Evolutionary conservation across 1,140 invertebrate genomes (phyloP), one percentile per base, ranked within the genome.

Genomic region (Tetragnatha versicolor): DNA sequence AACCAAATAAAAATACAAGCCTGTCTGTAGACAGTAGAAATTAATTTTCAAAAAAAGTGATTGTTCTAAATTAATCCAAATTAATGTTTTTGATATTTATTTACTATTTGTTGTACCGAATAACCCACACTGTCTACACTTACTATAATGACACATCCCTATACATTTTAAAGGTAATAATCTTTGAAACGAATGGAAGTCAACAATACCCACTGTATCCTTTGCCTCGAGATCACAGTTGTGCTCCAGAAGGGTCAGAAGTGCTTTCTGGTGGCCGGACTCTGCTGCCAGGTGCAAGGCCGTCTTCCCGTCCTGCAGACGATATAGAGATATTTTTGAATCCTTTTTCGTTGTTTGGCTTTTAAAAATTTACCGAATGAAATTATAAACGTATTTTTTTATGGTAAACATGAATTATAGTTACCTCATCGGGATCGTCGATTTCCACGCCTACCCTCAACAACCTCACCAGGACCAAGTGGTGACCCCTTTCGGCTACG

Each of bases 391-490:
- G 9, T 1, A 3, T 25, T 3, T 53, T 53, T 53, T 6, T 9
- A 3, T 53, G 7, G 27, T 17, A 42, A 42, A 10, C 17, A 10
- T 7, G 17, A 42, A 42, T 7, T 53, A 66, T 25, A 84, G 86
- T 87, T 86, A 92, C 92, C 86, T 91, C 91, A 84, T 92, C 92
- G 83, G 91, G 90, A 83, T 90, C 89, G 83, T 92, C 90, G 14
- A 93, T 86, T 66, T 90, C 88, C 25, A 90, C 89, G 2, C 91
- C 90, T 49, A 90, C 88, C 79, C 90, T 88, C 7, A 93, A 85
- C 22, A 94, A 86, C 51, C 89, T 88, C 80, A 92, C 90, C 25
- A 93, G 87, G 63, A 93, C 92, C 33, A 92, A 91, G 70, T 89
- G 88, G 82, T 92, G 91, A 27, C 92, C 92, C 79, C 91, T 88